Conservation (phyloP, 2,113 vertebrate species). For the Mixornis gularis region DNA sequence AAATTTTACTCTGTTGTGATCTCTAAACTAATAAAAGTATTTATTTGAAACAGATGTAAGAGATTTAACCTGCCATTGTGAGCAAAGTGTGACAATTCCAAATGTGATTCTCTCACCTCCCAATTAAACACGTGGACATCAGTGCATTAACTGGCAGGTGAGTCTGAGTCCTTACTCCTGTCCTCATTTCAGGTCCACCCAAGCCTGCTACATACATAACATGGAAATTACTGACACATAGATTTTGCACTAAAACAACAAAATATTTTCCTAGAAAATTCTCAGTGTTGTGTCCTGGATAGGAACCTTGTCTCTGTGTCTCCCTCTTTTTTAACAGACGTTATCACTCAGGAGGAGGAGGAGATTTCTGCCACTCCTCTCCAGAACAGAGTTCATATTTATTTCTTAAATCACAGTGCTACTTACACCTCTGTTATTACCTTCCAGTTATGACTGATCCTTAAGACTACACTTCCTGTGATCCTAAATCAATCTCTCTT, state of each 20-base stretch:
- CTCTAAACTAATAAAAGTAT: not conserved
- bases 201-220: not conserved
- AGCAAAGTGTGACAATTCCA: not conserved
- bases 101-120: not conserved
- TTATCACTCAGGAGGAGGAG: not conserved
- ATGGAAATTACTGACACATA: not conserved
- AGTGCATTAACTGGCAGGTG: not conserved
- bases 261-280: not conserved
- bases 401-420: not conserved
- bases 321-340: not conserved
- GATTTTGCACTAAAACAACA: not conserved
- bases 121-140: not conserved
- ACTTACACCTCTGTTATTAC: not conserved
- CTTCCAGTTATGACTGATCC: not conserved
- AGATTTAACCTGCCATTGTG: not conserved
- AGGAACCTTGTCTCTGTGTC: not conserved
- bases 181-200: not conserved
- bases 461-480: not conserved
- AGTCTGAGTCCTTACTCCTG: not conserved
- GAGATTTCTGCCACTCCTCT: not conserved
- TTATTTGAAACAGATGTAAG: not conserved
- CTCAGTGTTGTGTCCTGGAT: not conserved
- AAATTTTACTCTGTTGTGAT: not conserved
- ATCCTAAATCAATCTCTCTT: not conserved
- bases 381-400: not conserved